These are phyloP conservation scores for Drosophila kuntzei DNA, from an alignment of 2,888 invertebrate genomes.

Conservation along the genomic window DNA sequence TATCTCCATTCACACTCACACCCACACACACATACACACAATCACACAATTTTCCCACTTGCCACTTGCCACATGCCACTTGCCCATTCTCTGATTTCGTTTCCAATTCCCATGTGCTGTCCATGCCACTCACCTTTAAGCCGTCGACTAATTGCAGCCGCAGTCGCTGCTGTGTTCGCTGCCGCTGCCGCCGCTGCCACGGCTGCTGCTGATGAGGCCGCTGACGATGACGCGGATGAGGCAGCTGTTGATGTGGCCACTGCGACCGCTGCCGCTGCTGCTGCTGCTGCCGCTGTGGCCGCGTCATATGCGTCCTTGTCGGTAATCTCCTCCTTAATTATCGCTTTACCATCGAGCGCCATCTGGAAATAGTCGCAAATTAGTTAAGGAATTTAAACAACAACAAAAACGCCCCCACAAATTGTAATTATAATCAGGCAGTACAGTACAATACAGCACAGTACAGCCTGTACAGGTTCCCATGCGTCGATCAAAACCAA, in stretches of 20 bases:
- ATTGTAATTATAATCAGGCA: constrained; percentile 26
- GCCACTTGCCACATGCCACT: neutral
- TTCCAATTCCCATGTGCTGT: constrained; percentile 7
- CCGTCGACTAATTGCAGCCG: constrained; percentile 76
- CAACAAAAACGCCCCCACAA: constrained; percentile 13
- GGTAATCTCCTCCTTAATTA: constrained; percentile 88
- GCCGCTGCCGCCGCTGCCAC: constrained; percentile 48
- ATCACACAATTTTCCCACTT: neutral
- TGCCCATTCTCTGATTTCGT: neutral
- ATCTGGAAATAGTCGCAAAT: constrained; percentile 84
- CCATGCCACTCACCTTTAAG: constrained; percentile 69
- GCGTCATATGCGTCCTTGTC: constrained; percentile 87
- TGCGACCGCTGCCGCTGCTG: constrained; percentile 62
- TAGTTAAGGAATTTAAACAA: constrained; percentile 52
- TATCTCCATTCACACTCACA: constrained; percentile 1
- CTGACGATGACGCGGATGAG: constrained; percentile 66
- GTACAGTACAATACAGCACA: neutral
- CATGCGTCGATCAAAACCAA: constrained; percentile 48
- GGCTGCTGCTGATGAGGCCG: constrained; percentile 74
- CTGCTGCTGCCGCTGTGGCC: constrained; percentile 73
- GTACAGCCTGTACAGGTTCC: constrained; percentile 61
- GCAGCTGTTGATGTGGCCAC: constrained; percentile 72
- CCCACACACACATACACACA: neutral
- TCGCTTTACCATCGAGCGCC: constrained; percentile 88
- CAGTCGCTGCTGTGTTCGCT: constrained; percentile 57